Evolutionary conservation across 2,888 invertebrate genomes (phyloP), one percentile per base, ranked within the genome.

Genomic region (Eledona agricola): DNA sequence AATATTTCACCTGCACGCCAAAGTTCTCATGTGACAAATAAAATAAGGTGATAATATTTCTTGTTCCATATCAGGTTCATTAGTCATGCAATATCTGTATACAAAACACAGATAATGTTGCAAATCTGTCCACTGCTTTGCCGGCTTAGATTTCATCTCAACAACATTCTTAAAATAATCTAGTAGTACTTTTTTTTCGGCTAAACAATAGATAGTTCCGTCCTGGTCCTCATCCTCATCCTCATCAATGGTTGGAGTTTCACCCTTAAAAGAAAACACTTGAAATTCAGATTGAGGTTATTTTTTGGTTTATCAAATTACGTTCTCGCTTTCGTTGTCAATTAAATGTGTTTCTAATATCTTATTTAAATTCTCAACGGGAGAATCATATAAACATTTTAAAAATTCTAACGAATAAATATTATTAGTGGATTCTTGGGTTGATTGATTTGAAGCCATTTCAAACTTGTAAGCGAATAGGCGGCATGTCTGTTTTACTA

Each of bases 51-150:
- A 67, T 13, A 72, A 56, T 25, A 63, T 58, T 46, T 73, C 71
- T 34, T 63, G 64, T 19, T 61, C 63, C 32, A 64, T 61, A 40
- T 66, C 64, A 10, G 73, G 74, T 51, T 62, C 65, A 25, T 61
- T 55, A 23, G 69, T 68, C 28, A 70, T 66, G 59, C 72, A 73
- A 49, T 72, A 69, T 50, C 74, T 66, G 58, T 74, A 74, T 23
- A 71, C 65, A 57, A 68, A 73, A 59, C 70, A 69, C 60, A 73
- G 61, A 57, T 69, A 73, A 65, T 74, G 74, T 29, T 72, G 72
- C 25, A 74, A 55, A 47, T 70, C 70, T 17, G 70, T 62, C 74
- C 74, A 74, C 29, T 67, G 63, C 49, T 65, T 62, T 10, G 66
- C 63, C 20, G 59, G 52, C 22, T 58, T 35, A 2, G 71, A 69